Conservation (phyloP, 1,140 invertebrate genomes). For the Drosophila santomea region DNA sequence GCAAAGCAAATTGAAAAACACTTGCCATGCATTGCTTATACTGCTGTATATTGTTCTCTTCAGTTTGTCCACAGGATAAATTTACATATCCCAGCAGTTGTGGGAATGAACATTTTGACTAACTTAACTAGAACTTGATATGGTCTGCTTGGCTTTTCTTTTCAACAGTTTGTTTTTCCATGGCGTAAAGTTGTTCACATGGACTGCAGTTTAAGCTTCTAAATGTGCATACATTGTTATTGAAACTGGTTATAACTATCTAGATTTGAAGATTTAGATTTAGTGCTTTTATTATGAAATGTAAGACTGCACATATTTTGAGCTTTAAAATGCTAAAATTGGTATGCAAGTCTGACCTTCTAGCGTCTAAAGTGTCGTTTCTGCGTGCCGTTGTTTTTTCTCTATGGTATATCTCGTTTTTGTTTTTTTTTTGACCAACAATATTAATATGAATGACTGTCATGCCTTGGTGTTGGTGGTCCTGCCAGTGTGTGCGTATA, state of each 20-base stretch:
- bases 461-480: slow-evolving; percentile 48
- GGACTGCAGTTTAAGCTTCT: not conserved
- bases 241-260: not conserved
- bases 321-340: slow-evolving; percentile 16
- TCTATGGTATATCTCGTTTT: slow-evolving; percentile 3
- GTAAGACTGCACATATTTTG: too few species aligned
- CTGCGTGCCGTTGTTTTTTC: slow-evolving; percentile 18
- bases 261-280: too few species aligned
- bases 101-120: slow-evolving; percentile 14
- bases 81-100: slow-evolving; percentile 40
- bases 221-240: not conserved
- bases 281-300: too few species aligned
- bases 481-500: slow-evolving; percentile 48
- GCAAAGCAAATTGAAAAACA: slow-evolving; percentile 60
- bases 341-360: slow-evolving; percentile 37
- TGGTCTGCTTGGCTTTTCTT: slow-evolving; percentile 6
- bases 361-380: slow-evolving; percentile 41
- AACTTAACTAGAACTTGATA: slow-evolving; percentile 16
- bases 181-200: slow-evolving; percentile 8
- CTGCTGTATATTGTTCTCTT: slow-evolving; percentile 25
- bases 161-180: slow-evolving; percentile 3
- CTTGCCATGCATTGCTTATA: slow-evolving; percentile 34
- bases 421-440: slow-evolving; percentile 55
- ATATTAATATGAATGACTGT: slow-evolving; percentile 78
- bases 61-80: slow-evolving; percentile 19